A percentile compares a stretch with the other conserved stretches of the same genome.
phyloP scores from a whole-genome alignment of 2,888 invertebrate species.

The Tiliacea citrago region DNA sequence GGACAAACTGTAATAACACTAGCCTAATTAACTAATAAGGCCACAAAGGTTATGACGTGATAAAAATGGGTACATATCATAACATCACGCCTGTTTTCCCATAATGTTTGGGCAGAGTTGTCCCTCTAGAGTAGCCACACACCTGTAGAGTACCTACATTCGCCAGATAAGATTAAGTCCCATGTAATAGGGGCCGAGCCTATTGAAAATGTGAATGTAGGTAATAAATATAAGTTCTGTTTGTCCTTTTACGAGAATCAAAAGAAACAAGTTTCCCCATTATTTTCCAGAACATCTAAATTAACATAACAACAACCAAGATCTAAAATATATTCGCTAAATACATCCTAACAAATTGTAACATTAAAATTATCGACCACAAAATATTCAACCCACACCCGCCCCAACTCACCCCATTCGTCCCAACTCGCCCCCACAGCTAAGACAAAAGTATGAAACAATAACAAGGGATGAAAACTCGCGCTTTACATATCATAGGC shows the following conservation, averaged over 20 bases:
- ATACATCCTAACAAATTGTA: slow-evolving; percentile 29
- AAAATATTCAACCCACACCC: slow-evolving; percentile 20
- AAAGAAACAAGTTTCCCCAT: background rate
- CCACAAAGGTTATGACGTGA: background rate
- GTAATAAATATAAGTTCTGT: background rate
- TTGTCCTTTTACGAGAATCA: background rate
- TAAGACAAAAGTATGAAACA: slow-evolving; percentile 64
- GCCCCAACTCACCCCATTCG: slow-evolving; percentile 12
- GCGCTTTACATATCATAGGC: slow-evolving; percentile 61
- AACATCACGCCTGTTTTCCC: background rate
- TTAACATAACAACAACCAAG: background rate
- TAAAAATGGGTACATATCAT: background rate
- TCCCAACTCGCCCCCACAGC: slow-evolving; percentile 19
- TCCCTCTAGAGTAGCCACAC: no score
- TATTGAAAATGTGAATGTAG: background rate
- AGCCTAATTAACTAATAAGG: background rate
- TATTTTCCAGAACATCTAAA: background rate
- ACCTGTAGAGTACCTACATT: no score
- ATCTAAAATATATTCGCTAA: background rate
- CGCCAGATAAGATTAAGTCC: background rate
- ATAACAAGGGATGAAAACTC: slow-evolving; percentile 59
- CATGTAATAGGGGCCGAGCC: background rate
- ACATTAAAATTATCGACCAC: slow-evolving; percentile 51
- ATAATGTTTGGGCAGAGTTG: background rate
- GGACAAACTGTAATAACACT: background rate